Base-by-base conservation (phyloP, 2,113 vertebrate species). In the Gallinago jamesoni region DNA sequence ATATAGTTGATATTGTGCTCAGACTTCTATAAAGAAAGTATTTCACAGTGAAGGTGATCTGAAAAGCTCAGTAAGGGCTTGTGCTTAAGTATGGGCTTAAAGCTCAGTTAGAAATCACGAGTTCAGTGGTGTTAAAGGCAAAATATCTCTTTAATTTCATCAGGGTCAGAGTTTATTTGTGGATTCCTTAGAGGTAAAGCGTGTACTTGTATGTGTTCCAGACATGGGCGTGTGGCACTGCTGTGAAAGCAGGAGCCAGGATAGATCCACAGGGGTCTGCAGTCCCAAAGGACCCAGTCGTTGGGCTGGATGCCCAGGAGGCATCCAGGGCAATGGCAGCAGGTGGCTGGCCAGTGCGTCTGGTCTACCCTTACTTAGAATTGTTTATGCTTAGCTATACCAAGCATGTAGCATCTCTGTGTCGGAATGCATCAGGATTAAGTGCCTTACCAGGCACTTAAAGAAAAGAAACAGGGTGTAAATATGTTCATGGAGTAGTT, bases 141-240 rank as follows among this genome's bases (percentile, higher is more conserved):
- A 85, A 75, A 60, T 31, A 39, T 21, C 10, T 53, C 67, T 73
- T 66, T 57, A n/a, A 67, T 73, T 87, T 90, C 6, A 55, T 50
- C n/a, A 50, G 24, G 23, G 6, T 19, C 27, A 69, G 53, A 62
- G 50, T 76, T 69, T 6, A n/a, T 85, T 60, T 73, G 28, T 62
- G n/a, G 10, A 59, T 64, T 77, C 25, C 23, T 50, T 68, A 56
- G 31, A 87, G n/a, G 27, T 25, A 80, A 67, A 90, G 6, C 6
- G 62, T 6, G 23, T 33, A 45, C 20, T 77, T 83, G 43, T 12
- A n/a, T 17, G 11, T 27, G 7, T 63, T 70, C 33, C 52, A 52
- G 37, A 28, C 16, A 20, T 0, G 3, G 5, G 10, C 3, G 14
- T 0, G 1, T 25, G 52, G 31, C 52, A n/a, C 4, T 50, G 45